These are phyloP conservation scores for Pelecanoides urinatrix DNA, from an alignment of 2,113 vertebrate genomes.

Conservation along the genomic window DNA sequence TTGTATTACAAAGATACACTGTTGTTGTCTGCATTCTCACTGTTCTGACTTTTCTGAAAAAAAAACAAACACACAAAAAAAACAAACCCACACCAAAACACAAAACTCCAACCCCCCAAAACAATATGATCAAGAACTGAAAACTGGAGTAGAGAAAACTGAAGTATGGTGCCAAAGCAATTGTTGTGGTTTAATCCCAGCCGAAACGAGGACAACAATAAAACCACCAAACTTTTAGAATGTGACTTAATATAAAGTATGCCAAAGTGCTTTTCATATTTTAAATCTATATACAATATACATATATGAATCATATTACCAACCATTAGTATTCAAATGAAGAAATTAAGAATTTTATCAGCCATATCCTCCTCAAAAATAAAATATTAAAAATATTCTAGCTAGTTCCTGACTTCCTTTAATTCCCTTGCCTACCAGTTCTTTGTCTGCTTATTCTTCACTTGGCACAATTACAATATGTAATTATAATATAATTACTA, in stretches of 20 bases:
- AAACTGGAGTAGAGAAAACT: background rate
- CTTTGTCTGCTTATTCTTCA: background rate
- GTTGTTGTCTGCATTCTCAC: background rate
- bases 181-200: too few species aligned
- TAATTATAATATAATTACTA: background rate
- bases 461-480: background rate
- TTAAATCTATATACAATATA: background rate
- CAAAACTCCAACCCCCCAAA: rapidly evolving
- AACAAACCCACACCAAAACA: too few species aligned
- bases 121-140: background rate
- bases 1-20: background rate
- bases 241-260: background rate
- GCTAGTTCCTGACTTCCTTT: background rate
- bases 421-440: background rate
- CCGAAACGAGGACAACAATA: background rate
- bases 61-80: too few species aligned
- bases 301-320: background rate
- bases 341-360: background rate
- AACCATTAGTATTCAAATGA: background rate
- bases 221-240: background rate
- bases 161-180: background rate
- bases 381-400: background rate
- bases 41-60: background rate
- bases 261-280: background rate
- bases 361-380: background rate